Evolutionary conservation across 2,113 vertebrate species (phyloP).

Genomic region (Urocynchramus pylzowi): DNA sequence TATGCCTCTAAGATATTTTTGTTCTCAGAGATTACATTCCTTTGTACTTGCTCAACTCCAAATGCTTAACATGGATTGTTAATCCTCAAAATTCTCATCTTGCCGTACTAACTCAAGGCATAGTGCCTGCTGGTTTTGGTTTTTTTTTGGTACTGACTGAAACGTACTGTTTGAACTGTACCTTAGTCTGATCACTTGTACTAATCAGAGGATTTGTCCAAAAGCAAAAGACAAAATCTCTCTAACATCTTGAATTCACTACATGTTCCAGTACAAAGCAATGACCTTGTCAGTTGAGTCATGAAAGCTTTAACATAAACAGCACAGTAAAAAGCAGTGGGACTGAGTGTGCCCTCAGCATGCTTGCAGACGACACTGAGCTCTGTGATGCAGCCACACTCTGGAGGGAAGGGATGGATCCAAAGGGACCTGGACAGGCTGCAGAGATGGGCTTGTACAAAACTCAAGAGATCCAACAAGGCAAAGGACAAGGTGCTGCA

Average conservation of each 20-base stretch:
- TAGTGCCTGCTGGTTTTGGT: not conserved
- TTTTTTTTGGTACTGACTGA: not conserved
- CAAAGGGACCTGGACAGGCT: not conserved
- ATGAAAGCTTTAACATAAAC: not conserved
- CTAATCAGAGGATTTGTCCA: not conserved
- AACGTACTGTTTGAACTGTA: not conserved
- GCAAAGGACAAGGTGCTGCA: not conserved
- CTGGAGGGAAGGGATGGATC: not conserved
- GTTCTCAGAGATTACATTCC: not conserved
- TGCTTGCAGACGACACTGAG: rapidly evolving
- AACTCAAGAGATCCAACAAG: not conserved
- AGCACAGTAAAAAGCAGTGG: not conserved
- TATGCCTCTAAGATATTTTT: not conserved
- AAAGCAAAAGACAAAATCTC: not conserved
- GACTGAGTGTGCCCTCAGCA: not conserved
- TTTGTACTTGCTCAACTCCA: not conserved
- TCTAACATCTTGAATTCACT: not conserved
- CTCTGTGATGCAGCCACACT: not conserved
- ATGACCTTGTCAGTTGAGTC: not conserved
- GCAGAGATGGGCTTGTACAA: not conserved
- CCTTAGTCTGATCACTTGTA: not conserved
- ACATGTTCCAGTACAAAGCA: not conserved
- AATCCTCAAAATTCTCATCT: not conserved
- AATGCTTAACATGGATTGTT: not conserved
- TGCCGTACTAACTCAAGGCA: not conserved